phyloP scores from a whole-genome alignment of 2,797 vertebrate species.

The Malurus splendens region DNA sequence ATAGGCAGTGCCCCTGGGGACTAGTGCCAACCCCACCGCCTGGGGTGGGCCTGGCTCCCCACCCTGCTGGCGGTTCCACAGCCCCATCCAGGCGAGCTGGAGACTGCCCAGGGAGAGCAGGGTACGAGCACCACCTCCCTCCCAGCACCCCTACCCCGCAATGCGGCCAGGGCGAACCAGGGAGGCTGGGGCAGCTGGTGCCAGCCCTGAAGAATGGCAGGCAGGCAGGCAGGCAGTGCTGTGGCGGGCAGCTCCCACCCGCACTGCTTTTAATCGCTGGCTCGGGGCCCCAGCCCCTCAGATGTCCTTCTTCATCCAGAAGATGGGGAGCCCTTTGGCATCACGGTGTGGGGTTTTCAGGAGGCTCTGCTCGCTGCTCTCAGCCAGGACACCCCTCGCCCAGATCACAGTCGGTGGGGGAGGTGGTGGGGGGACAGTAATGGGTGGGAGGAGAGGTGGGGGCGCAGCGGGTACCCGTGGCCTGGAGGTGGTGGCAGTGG shows the following conservation, averaged over 20 bases:
- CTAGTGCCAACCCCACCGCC: no score
- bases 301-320: constrained; percentile 95
- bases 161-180: neutral
- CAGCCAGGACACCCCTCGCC: neutral
- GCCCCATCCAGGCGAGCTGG: accelerated
- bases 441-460: constrained; percentile 2
- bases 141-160: neutral
- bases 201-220: neutral
- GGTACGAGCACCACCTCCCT: neutral
- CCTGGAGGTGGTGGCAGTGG: neutral
- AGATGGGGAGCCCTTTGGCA: constrained; percentile 81
- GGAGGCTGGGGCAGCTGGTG: neutral
- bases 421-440: neutral
- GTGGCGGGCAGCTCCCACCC: neutral
- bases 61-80: neutral
- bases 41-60: neutral
- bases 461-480: neutral
- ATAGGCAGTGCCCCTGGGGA: neutral
- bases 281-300: neutral
- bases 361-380: constrained; percentile 59
- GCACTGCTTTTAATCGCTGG: neutral
- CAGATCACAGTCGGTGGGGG: neutral
- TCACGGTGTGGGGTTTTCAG: constrained; percentile 82
- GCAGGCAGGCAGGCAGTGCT: constrained; percentile 30
- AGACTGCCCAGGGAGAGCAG: neutral